Evolutionary conservation across 2,797 vertebrate genomes (phyloP).

Genomic region (Argentina silus): DNA sequence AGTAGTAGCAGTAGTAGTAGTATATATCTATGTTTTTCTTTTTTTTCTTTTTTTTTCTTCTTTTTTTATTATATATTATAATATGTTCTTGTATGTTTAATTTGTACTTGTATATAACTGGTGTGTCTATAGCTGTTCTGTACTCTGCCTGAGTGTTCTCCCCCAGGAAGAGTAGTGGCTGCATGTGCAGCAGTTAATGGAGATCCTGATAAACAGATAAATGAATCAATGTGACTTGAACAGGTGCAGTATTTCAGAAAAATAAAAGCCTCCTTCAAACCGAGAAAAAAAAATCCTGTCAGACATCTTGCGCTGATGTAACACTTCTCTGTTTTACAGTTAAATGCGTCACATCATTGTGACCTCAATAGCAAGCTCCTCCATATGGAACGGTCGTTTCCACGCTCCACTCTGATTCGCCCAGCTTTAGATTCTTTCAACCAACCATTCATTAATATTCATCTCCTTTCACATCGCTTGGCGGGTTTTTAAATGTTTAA

Average conservation of each 20-base stretch:
- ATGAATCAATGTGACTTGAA: neutral
- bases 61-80: too few relatives aligned
- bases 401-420: slow-evolving; percentile 6
- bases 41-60: too few relatives aligned
- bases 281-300: neutral
- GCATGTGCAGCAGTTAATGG: too few relatives aligned
- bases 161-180: too few relatives aligned
- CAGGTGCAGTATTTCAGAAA: neutral
- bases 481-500: slow-evolving; percentile 13
- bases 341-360: neutral
- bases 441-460: slow-evolving; percentile 16
- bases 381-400: neutral
- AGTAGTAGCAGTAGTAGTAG: too few relatives aligned
- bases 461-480: neutral
- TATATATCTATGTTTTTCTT: too few relatives aligned
- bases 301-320: neutral
- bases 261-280: neutral
- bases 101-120: too few relatives aligned
- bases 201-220: neutral
- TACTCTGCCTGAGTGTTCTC: too few relatives aligned
- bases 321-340: neutral
- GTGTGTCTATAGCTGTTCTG: too few relatives aligned
- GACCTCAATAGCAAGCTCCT: slow-evolving; percentile 14
- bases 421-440: slow-evolving; percentile 6
- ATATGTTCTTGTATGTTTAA: too few relatives aligned